A percentile compares a stretch with the other conserved stretches of the same genome.
phyloP scores from a whole-genome alignment of 2,797 vertebrate genomes.

The Gymnothorax javanicus region DNA sequence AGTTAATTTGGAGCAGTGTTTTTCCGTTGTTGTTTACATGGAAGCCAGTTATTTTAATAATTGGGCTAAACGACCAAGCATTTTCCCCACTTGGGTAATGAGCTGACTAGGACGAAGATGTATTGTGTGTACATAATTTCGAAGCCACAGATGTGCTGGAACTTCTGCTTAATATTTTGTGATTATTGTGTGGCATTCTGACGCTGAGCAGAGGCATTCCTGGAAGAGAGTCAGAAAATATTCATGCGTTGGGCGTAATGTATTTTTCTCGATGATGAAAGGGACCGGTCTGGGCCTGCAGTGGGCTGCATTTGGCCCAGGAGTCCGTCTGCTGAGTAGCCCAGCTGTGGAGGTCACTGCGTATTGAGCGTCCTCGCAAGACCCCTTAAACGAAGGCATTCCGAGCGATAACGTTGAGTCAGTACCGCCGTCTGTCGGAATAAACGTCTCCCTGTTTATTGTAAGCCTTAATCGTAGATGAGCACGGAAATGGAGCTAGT shows the following conservation, averaged over 20 bases:
- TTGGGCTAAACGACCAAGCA: background rate
- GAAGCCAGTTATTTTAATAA: background rate
- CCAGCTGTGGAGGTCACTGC: background rate
- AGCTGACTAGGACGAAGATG: background rate
- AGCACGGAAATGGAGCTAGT: slow-evolving; percentile 59
- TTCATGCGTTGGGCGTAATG: background rate
- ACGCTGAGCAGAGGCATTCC: background rate
- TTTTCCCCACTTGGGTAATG: background rate
- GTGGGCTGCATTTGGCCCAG: background rate
- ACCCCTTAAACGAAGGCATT: background rate
- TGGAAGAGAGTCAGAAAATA: background rate
- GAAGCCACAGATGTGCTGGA: background rate
- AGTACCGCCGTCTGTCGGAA: background rate
- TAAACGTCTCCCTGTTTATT: background rate
- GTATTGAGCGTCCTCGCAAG: background rate
- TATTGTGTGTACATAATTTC: background rate
- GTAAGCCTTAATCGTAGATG: slow-evolving; percentile 43
- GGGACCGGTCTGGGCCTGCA: background rate
- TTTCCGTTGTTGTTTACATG: background rate
- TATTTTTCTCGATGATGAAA: slow-evolving; percentile 45
- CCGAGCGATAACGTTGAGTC: background rate
- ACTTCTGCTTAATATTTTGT: background rate
- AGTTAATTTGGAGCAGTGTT: too few relatives aligned
- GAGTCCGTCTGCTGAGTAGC: background rate
- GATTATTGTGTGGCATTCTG: background rate